Percentiles rank a stretch among this genome's conserved stretches.
phyloP scores from a whole-genome alignment of 2,113 vertebrate species.

The Hippocampus barbouri region DNA sequence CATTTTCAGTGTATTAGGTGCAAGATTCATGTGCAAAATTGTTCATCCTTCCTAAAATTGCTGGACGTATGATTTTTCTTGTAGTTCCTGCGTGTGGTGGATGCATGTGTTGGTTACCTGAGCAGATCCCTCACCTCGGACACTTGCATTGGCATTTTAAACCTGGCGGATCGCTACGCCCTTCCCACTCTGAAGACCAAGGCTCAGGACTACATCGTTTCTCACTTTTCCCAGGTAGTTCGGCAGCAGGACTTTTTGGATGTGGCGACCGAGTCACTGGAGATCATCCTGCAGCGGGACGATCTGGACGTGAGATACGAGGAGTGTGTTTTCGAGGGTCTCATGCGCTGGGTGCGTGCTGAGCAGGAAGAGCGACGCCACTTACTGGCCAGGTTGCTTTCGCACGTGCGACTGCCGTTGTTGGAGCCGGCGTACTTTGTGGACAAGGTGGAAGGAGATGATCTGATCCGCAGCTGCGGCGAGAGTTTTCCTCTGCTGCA shows the following conservation, averaged over 20 bases:
- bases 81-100: slow-evolving; percentile 90
- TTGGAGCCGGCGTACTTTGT: slow-evolving; percentile 93
- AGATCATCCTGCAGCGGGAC: slow-evolving; percentile 79
- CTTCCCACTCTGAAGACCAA: slow-evolving; percentile 75
- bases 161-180: slow-evolving; percentile 83
- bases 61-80: slow-evolving; percentile 2
- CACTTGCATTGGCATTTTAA: slow-evolving; percentile 88
- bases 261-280: slow-evolving; percentile 77
- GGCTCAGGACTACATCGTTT: slow-evolving; percentile 83
- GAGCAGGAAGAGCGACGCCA: slow-evolving; percentile 70
- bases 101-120: slow-evolving; percentile 85
- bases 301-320: slow-evolving; percentile 86
- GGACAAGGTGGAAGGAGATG: slow-evolving; percentile 85
- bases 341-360: slow-evolving; percentile 86
- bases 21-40: not conserved
- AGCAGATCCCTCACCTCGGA: slow-evolving; percentile 84
- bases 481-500: slow-evolving; percentile 88
- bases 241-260: slow-evolving; percentile 85
- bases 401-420: slow-evolving; percentile 82
- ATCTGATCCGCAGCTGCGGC: slow-evolving; percentile 81
- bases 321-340: slow-evolving; percentile 85
- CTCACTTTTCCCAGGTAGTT: slow-evolving; percentile 84
- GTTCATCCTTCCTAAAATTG: not conserved
- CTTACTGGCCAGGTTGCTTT: slow-evolving; percentile 74
- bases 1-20: no score